Conservation (phyloP, 2,888 invertebrate species). For the Trachelus iudaicus region DNA sequence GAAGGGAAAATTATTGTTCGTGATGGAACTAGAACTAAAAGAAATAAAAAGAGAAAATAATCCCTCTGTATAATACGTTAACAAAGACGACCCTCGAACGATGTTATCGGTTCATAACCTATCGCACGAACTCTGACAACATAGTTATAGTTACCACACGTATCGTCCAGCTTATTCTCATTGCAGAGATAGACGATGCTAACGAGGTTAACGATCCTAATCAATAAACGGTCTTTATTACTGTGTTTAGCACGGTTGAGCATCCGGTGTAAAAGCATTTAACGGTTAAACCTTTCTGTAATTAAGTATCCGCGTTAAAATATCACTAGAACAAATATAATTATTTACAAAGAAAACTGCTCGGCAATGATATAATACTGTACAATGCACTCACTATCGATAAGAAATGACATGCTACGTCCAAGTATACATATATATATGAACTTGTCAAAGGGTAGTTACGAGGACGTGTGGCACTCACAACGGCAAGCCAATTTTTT, state of each 20-base stretch:
- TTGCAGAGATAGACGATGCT: neutral
- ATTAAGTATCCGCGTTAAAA: neutral
- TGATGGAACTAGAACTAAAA: neutral
- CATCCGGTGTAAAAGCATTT: neutral
- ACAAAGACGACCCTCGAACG: neutral
- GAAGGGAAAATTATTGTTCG: neutral
- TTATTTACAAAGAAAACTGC: neutral
- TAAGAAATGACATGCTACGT: neutral
- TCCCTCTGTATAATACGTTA: neutral
- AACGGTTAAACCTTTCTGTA: neutral
- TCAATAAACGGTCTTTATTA: neutral
- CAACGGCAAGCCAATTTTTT: no score
- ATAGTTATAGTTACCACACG: neutral
- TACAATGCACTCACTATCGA: neutral
- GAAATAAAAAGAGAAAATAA: neutral
- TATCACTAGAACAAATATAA: neutral
- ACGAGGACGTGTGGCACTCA: no score
- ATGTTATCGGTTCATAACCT: neutral
- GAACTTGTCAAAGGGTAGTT: no score
- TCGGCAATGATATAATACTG: neutral
- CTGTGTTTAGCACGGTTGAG: neutral
- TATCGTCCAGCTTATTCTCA: neutral
- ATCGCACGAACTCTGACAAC: neutral
- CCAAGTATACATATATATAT: neutral
- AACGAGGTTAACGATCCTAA: neutral